These are phyloP conservation scores for Rhagophthalmus giganteus DNA, from an alignment of 2,888 invertebrate genomes.

Conservation along the genomic window DNA sequence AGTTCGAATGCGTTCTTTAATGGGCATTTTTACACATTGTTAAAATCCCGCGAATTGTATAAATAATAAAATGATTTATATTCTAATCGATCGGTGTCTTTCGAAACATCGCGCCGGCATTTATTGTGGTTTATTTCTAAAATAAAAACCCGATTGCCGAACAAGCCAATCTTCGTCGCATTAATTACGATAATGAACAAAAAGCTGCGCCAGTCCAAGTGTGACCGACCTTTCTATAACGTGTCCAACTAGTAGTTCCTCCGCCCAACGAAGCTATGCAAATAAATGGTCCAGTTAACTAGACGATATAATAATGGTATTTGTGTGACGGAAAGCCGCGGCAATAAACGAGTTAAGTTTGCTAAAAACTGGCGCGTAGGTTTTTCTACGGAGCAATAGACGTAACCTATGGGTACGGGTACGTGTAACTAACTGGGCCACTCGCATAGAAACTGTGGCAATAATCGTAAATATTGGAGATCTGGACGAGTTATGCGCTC, in stretches of 20 bases:
- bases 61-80: slow-evolving; percentile 9
- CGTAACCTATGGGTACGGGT: not conserved
- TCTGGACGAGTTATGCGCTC: slow-evolving; percentile 6
- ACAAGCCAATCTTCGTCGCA: slow-evolving; percentile 18
- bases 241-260: slow-evolving; percentile 7
- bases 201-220: slow-evolving; percentile 11
- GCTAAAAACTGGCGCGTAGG: slow-evolving; percentile 2
- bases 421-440: slow-evolving; percentile 4
- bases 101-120: slow-evolving; percentile 5
- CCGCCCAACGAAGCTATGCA: slow-evolving; percentile 23
- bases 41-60: slow-evolving; percentile 16
- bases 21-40: slow-evolving; percentile 20
- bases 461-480: slow-evolving; percentile 7
- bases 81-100: slow-evolving; percentile 2
- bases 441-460: slow-evolving; percentile 1
- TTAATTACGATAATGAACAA: slow-evolving; percentile 18
- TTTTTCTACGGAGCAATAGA: slow-evolving; percentile 2
- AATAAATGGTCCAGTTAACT: slow-evolving; percentile 14
- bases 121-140: slow-evolving; percentile 7
- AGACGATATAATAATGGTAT: slow-evolving; percentile 12
- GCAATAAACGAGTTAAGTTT: slow-evolving; percentile 8
- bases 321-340: slow-evolving; percentile 19
- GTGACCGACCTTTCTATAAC: slow-evolving; percentile 21
- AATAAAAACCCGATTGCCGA: slow-evolving; percentile 9
- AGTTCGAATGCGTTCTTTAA: too few species aligned